Base-by-base conservation (phyloP, 2,888 invertebrate species). In the Sylvicola cinctus region DNA sequence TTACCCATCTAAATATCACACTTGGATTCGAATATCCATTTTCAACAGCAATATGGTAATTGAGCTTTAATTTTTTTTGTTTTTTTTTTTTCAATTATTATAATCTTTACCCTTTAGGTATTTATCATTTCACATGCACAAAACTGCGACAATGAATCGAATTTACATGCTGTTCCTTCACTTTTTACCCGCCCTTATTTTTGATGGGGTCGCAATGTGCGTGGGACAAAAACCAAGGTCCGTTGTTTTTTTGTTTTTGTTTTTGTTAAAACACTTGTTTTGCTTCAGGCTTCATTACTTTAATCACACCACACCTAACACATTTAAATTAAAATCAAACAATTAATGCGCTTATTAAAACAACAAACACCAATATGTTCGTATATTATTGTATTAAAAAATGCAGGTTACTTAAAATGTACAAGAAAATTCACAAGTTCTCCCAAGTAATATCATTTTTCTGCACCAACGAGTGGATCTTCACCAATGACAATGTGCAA, bases 401-500 rank as follows among this genome's bases (percentile, higher is more conserved):
- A 8, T 25, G 7, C 63, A 83, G 74, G 52, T 65, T 81, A 61
- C 54, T 78, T 44, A 73, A 69, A 43, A 65, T 75, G 31, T 81
- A 81, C 52, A 65, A 62, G 41, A 79, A 77, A 51, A 67, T 85
- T 31, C 74, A 79, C 51, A 75, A 74, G 51, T 74, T 83, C 40
- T 63, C 74, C 2, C 64, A 68, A 4, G 72, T 74, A 0, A 49
- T 85, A n/a, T 60, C 69, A 1, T 79, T 73, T 52, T 85, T 85
- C 58, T 68, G 70, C 34, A 69, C 66, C 11, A 59, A 67, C 16
- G 67, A 76, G 39, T 81, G 83, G 65, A 49, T 49, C 2, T 80
- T 78, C 51, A 60, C 63, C 30, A 74, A 74, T 41, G 55, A 61
- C 34, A 69, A 75, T 45, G 66, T 70, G 51, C 42, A 47, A 25